These are phyloP conservation scores for Ectemnius lituratus DNA, from an alignment of 2,888 invertebrate genomes.

Conservation along the genomic window DNA sequence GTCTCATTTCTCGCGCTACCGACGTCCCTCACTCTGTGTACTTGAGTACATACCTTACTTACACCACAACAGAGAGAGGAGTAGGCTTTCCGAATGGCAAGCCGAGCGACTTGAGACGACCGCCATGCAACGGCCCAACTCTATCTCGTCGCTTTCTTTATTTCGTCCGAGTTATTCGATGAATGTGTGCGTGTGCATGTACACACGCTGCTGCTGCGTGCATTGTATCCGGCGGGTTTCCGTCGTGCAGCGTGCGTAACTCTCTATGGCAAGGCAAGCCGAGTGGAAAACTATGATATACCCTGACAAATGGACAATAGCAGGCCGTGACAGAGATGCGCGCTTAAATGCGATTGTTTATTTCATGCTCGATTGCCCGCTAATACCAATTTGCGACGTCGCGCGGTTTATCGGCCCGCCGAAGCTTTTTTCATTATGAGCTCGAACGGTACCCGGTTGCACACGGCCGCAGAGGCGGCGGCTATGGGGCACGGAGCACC, in stretches of 20 bases:
- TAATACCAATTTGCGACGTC: slow-evolving; percentile 63
- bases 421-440: slow-evolving; percentile 17
- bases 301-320: slow-evolving; percentile 58
- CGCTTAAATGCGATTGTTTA: slow-evolving; percentile 65
- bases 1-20: slow-evolving; percentile 34
- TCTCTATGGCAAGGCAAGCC: slow-evolving; percentile 27
- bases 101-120: slow-evolving; percentile 27
- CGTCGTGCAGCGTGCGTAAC: too few species aligned
- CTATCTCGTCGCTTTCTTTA: slow-evolving; percentile 59
- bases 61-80: slow-evolving; percentile 35
- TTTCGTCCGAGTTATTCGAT: slow-evolving; percentile 61
- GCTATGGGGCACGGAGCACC: too few species aligned
- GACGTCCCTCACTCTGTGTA: neutral
- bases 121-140: slow-evolving; percentile 8
- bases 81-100: slow-evolving; percentile 54
- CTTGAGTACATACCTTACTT: slow-evolving; percentile 9
- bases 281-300: slow-evolving; percentile 64
- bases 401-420: slow-evolving; percentile 45
- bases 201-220: neutral
- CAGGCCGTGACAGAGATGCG: slow-evolving; percentile 54
- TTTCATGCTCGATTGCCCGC: slow-evolving; percentile 63
- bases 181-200: slow-evolving; percentile 1
- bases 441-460: too few species aligned
- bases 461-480: neutral
- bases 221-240: neutral